phyloP scores from a whole-genome alignment of 2,113 vertebrate species.

The Excalfactoria chinensis region DNA sequence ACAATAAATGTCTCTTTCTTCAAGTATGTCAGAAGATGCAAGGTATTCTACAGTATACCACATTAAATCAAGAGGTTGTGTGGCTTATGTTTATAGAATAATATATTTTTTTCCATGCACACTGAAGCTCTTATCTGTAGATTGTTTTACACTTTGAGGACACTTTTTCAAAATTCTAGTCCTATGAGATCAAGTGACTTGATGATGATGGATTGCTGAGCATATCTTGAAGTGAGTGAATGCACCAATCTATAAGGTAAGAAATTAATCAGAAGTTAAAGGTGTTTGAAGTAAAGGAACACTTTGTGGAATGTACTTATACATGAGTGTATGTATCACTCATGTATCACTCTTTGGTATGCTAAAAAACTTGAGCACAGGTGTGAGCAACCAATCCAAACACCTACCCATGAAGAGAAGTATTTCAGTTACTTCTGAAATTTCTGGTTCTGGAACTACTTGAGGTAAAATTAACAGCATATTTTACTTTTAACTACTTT shows the following conservation, averaged over 20 bases:
- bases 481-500: slow-evolving; percentile 1
- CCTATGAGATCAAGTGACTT: slow-evolving; percentile 40
- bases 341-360: neutral
- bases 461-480: neutral
- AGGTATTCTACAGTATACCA: neutral
- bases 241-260: neutral
- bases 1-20: neutral
- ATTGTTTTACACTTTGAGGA: slow-evolving; percentile 1
- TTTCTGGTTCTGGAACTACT: neutral
- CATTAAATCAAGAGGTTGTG: slow-evolving; percentile 22
- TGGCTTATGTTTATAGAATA: slow-evolving; percentile 6
- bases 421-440: neutral
- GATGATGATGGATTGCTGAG: slow-evolving; percentile 49
- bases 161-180: slow-evolving; percentile 13
- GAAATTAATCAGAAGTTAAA: neutral
- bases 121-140: neutral
- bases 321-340: neutral
- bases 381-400: neutral
- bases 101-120: neutral
- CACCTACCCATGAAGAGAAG: neutral
- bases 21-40: neutral
- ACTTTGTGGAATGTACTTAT: neutral
- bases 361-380: neutral
- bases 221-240: slow-evolving; percentile 55
- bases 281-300: neutral